Percentiles rank a stretch among this genome's conserved stretches.
Evolutionary conservation across 2,797 vertebrate genomes (phyloP).

Genomic region (Onychomys torridus): DNA sequence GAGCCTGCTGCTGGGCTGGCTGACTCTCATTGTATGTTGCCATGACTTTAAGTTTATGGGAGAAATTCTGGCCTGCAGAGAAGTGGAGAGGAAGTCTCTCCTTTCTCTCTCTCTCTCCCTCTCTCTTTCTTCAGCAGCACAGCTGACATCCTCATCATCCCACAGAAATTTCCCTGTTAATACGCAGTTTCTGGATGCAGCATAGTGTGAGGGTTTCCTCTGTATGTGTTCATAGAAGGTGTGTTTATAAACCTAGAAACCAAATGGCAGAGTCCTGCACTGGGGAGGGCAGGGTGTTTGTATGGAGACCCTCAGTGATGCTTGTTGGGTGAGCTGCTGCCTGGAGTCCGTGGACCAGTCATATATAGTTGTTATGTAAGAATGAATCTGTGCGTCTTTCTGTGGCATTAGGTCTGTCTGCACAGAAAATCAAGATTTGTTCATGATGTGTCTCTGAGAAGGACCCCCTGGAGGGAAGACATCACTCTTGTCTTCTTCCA

Average conservation of each 20-base stretch:
- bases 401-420: neutral
- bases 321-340: neutral
- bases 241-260: neutral
- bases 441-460: neutral
- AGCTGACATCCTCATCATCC: conserved; percentile 72
- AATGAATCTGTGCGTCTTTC: neutral
- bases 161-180: neutral
- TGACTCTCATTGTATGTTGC: neutral
- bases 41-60: conserved; percentile 66
- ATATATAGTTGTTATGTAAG: neutral
- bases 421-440: neutral
- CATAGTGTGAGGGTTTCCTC: neutral
- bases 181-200: neutral
- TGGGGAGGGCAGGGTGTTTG: no score
- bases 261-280: neutral
- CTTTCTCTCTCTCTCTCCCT: neutral
- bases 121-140: conserved; percentile 55
- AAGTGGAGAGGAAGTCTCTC: conserved; percentile 51
- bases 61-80: conserved; percentile 8
- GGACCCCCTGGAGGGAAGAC: neutral
- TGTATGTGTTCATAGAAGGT: neutral
- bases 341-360: neutral
- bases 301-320: neutral
- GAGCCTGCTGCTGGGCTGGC: neutral
- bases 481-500: neutral